Evolutionary conservation across 2,888 invertebrate species (phyloP).

Genomic region (Prosopocoilus inquinatus): DNA sequence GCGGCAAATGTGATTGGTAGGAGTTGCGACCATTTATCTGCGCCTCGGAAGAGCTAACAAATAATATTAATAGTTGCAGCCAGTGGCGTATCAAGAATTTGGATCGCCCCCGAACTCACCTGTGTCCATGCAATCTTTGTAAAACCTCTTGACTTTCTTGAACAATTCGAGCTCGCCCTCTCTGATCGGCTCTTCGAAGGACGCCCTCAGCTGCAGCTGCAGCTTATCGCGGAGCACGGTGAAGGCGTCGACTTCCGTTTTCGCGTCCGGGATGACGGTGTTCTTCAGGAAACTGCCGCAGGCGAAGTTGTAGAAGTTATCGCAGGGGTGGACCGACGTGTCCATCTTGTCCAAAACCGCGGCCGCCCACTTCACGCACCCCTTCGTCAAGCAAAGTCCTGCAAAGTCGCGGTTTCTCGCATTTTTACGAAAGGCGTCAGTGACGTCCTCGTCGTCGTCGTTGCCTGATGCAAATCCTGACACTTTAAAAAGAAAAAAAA

Average conservation of each 20-base stretch:
- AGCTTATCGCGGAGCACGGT: slow-evolving; percentile 50
- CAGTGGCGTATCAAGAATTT: neutral
- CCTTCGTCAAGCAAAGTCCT: neutral
- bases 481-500: neutral
- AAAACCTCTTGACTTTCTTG: slow-evolving; percentile 49
- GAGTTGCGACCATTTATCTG: too few relatives aligned
- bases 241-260: slow-evolving; percentile 56
- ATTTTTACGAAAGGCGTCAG: too few relatives aligned
- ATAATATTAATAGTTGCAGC: neutral
- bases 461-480: neutral
- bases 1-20: too few relatives aligned
- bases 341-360: slow-evolving; percentile 57
- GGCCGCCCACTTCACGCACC: neutral
- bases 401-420: neutral
- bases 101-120: slow-evolving; percentile 7
- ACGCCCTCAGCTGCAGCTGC: slow-evolving; percentile 48
- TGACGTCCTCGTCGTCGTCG: too few relatives aligned
- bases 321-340: slow-evolving; percentile 65
- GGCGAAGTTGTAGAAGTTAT: slow-evolving; percentile 73
- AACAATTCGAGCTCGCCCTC: slow-evolving; percentile 47
- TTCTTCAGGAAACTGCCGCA: slow-evolving; percentile 68
- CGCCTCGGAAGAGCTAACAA: too few relatives aligned
- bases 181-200: slow-evolving; percentile 44
- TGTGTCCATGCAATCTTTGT: slow-evolving; percentile 50
- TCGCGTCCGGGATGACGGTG: slow-evolving; percentile 71